These are phyloP conservation scores for Phrixothrix hirtus DNA, from an alignment of 2,888 invertebrate genomes.

Conservation along the genomic window DNA sequence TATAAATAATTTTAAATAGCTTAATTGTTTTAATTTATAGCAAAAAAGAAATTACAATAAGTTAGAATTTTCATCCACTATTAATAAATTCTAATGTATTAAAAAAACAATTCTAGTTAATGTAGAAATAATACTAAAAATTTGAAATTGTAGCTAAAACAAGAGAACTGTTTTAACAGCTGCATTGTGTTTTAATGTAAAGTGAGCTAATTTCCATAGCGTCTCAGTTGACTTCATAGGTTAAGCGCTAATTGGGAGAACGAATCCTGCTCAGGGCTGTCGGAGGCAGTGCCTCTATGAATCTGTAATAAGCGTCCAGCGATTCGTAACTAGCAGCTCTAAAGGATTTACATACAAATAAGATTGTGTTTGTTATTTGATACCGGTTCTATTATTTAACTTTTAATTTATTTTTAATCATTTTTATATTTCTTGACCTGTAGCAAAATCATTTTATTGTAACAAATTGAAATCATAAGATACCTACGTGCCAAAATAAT, in stretches of 20 bases:
- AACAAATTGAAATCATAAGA: background rate
- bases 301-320: conserved; percentile 44
- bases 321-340: conserved; percentile 42
- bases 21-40: no score
- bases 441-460: no score
- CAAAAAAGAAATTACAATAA: no score
- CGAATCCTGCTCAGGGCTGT: conserved; percentile 37
- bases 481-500: background rate
- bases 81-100: no score
- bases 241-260: conserved; percentile 38
- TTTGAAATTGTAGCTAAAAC: no score
- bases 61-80: no score
- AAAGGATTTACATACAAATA: conserved; percentile 47
- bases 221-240: conserved; percentile 9
- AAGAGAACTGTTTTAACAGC: conserved; percentile 5
- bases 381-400: conserved; percentile 26
- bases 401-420: no score
- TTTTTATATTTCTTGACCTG: no score
- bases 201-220: conserved; percentile 14
- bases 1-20: no score
- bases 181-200: conserved; percentile 11
- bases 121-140: no score
- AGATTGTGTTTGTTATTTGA: conserved; percentile 34
- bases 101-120: no score
- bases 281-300: conserved; percentile 39